Evolutionary conservation across 2,888 invertebrate species (phyloP).

Genomic region (Drosophila anomalata): DNA sequence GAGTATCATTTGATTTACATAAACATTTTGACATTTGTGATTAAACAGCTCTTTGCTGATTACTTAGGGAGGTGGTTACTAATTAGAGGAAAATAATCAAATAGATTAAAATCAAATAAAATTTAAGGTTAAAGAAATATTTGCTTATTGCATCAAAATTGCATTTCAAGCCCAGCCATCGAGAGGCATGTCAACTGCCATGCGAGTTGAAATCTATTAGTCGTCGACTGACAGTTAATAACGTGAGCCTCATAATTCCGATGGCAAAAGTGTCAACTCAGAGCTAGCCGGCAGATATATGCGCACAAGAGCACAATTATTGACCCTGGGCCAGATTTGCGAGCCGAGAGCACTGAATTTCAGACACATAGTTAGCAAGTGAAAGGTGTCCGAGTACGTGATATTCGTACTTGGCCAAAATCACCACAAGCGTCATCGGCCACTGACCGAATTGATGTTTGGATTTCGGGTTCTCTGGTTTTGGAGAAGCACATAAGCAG

Average conservation of each 20-base stretch:
- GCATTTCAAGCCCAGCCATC: constrained; percentile 4
- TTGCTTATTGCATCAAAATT: constrained; percentile 1
- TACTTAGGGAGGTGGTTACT: neutral
- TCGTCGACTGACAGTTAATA: constrained; percentile 12
- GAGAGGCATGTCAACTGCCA: neutral
- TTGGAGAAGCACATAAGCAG: constrained; percentile 44
- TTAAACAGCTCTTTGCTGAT: neutral
- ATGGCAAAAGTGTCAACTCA: constrained; percentile 40
- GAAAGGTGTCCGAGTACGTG: constrained; percentile 58
- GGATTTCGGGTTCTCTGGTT: constrained; percentile 36
- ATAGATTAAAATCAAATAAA: neutral
- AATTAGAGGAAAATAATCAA: neutral
- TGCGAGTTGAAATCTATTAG: constrained; percentile 3
- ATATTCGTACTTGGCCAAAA: constrained; percentile 29
- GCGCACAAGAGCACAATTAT: constrained; percentile 16
- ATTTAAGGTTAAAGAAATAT: neutral
- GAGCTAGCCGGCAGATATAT: constrained; percentile 5
- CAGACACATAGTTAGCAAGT: constrained; percentile 41
- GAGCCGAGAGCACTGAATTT: constrained; percentile 25
- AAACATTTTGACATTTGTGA: constrained; percentile 7
- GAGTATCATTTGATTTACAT: neutral
- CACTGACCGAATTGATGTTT: constrained; percentile 37
- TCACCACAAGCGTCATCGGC: constrained; percentile 35
- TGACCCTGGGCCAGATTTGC: constrained; percentile 65
- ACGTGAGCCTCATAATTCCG: constrained; percentile 8